These are phyloP conservation scores for Drosophila malerkotliana DNA, from an alignment of 1,140 invertebrate genomes.

Conservation along the genomic window DNA sequence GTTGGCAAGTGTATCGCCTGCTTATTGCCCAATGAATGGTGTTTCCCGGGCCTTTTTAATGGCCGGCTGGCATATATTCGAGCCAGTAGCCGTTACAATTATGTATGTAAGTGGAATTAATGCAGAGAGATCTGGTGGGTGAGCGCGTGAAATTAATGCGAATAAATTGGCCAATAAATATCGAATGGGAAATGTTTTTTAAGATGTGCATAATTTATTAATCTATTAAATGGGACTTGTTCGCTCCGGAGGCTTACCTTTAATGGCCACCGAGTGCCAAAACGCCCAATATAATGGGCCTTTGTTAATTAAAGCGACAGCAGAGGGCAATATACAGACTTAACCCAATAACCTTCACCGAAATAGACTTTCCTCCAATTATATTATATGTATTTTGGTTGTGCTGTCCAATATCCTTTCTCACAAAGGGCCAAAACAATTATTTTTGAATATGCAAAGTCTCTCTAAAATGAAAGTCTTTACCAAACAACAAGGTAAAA, in stretches of 20 bases:
- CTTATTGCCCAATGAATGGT: conserved; percentile 41
- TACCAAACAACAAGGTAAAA: conserved; percentile 43
- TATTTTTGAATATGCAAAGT: conserved; percentile 32
- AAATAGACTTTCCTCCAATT: not conserved
- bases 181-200: conserved; percentile 45
- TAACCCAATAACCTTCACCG: not conserved
- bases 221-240: conserved; percentile 46
- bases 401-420: conserved; percentile 1
- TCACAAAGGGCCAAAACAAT: conserved; percentile 24
- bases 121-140: conserved; percentile 6
- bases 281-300: not conserved
- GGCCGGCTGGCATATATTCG: conserved; percentile 2
- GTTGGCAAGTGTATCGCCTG: conserved; percentile 30
- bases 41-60: conserved; percentile 42
- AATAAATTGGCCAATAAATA: conserved; percentile 52
- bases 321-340: not conserved
- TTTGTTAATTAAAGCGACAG: conserved; percentile 10
- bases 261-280: conserved; percentile 16
- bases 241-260: conserved; percentile 16
- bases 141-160: conserved; percentile 37
- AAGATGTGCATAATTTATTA: conserved; percentile 50
- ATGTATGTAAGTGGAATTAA: conserved; percentile 52
- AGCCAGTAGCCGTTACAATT: conserved; percentile 36
- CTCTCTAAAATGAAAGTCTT: conserved; percentile 22
- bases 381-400: not conserved